phyloP scores from a whole-genome alignment of 2,888 invertebrate species.

The Eledona agricola region DNA sequence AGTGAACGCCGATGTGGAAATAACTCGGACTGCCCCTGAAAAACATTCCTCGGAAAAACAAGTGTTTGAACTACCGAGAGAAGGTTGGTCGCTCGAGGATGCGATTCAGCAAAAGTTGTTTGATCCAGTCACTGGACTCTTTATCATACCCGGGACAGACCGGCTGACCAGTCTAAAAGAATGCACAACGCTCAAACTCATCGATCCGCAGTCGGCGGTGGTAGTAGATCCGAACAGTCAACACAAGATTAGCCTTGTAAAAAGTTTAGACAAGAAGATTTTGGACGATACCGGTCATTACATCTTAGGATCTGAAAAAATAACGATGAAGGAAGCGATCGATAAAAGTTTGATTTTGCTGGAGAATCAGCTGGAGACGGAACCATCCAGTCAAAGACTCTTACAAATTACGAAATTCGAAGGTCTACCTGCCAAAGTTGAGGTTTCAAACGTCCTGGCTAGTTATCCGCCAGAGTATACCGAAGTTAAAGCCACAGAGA shows the following conservation, averaged over 20 bases:
- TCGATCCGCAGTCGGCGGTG: constrained; percentile 83
- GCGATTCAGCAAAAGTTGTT: constrained; percentile 85
- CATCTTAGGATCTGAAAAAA: constrained; percentile 63
- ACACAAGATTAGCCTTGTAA: constrained; percentile 72
- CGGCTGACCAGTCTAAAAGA: constrained; percentile 85
- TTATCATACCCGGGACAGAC: constrained; percentile 88
- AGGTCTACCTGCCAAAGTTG: constrained; percentile 77
- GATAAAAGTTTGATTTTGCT: constrained; percentile 71
- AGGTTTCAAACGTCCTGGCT: constrained; percentile 69
- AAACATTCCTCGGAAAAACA: constrained; percentile 69
- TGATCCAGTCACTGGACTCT: constrained; percentile 83
- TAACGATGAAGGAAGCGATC: constrained; percentile 81
- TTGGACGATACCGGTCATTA: constrained; percentile 84
- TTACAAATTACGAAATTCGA: constrained; percentile 77
- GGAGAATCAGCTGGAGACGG: constrained; percentile 64
- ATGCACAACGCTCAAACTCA: constrained; percentile 84
- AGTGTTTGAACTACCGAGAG: constrained; percentile 80
- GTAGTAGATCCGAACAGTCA: constrained; percentile 81
- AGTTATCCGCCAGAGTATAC: constrained; percentile 63
- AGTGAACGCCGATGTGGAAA: constrained; percentile 45
- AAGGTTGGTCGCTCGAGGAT: constrained; percentile 84
- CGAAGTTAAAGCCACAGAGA: constrained; percentile 64
- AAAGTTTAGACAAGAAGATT: constrained; percentile 81
- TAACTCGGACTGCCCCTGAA: constrained; percentile 57
- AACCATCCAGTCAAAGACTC: constrained; percentile 67